Percentiles rank a stretch among this genome's conserved stretches.
phyloP scores from a whole-genome alignment of 2,797 vertebrate genomes.

The Esox masquinongy region DNA sequence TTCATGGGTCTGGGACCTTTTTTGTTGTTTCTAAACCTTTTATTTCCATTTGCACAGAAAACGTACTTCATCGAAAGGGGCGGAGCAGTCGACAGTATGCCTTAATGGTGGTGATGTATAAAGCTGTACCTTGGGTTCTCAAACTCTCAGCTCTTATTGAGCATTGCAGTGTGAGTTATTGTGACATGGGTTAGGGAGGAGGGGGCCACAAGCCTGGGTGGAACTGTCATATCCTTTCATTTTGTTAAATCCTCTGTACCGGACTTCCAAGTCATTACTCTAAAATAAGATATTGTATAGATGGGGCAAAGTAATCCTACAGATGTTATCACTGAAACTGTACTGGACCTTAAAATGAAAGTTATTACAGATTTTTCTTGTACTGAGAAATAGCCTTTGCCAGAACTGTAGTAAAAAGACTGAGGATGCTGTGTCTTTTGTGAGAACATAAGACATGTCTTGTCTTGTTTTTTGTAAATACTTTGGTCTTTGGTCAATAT shows the following conservation, averaged over 20 bases:
- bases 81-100: slow-evolving; percentile 52
- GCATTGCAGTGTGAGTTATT: slow-evolving; percentile 19
- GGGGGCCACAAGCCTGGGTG: slow-evolving; percentile 35
- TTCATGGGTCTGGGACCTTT: slow-evolving; percentile 48
- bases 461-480: slow-evolving; percentile 77
- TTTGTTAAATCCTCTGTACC: slow-evolving; percentile 28
- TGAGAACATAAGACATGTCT: slow-evolving; percentile 67
- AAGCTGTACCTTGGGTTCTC: slow-evolving; percentile 46
- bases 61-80: slow-evolving; percentile 61
- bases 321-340: slow-evolving; percentile 41
- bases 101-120: slow-evolving; percentile 45
- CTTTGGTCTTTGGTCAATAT: slow-evolving; percentile 84
- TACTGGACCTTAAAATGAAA: slow-evolving; percentile 55
- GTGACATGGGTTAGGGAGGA: slow-evolving; percentile 44
- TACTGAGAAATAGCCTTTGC: slow-evolving; percentile 50
- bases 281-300: slow-evolving; percentile 40
- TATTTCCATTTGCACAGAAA: slow-evolving; percentile 67
- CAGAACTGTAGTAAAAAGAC: slow-evolving; percentile 44
- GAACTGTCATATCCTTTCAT: slow-evolving; percentile 32
- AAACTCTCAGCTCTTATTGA: slow-evolving; percentile 35
- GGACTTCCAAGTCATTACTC: slow-evolving; percentile 30
- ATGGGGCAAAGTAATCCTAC: slow-evolving; percentile 33
- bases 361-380: slow-evolving; percentile 52
- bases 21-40: slow-evolving; percentile 50
- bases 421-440: slow-evolving; percentile 47